phyloP scores from a whole-genome alignment of 2,113 vertebrate species.

The Pristiophorus japonicus region DNA sequence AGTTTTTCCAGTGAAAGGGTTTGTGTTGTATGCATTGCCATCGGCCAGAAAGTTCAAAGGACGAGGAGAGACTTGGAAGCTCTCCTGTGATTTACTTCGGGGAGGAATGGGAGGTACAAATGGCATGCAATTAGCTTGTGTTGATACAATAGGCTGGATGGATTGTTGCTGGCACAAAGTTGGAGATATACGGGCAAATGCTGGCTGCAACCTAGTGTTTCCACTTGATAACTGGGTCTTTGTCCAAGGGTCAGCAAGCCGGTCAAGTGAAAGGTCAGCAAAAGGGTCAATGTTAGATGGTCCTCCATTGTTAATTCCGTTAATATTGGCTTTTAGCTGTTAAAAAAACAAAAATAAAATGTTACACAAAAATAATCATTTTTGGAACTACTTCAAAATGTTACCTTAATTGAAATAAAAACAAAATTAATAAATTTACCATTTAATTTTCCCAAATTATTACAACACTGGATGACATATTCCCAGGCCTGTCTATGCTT shows the following conservation, averaged over 20 bases:
- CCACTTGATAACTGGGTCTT: conserved; percentile 64
- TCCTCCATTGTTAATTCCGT: conserved; percentile 62
- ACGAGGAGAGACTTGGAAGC: conserved; percentile 57
- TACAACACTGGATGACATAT: background rate
- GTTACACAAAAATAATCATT: background rate
- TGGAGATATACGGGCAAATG: conserved; percentile 44
- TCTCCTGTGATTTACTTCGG: conserved; percentile 68
- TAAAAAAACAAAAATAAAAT: conserved; percentile 42
- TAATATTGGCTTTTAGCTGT: conserved; percentile 58
- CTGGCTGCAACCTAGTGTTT: conserved; percentile 49
- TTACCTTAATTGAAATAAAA: background rate
- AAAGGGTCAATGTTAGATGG: conserved; percentile 71
- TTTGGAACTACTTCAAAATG: background rate
- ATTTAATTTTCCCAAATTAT: background rate
- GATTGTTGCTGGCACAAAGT: conserved; percentile 55
- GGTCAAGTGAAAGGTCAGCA: conserved; percentile 64
- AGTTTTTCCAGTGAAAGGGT: conserved; percentile 59
- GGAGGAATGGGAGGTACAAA: conserved; percentile 60
- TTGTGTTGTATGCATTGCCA: too few species aligned
- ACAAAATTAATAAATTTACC: background rate
- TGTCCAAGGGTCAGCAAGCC: conserved; percentile 57
- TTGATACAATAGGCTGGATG: conserved; percentile 55
- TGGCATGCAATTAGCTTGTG: conserved; percentile 57
- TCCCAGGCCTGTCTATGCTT: background rate
- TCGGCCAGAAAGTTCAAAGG: conserved; percentile 52